phyloP scores from a whole-genome alignment of 2,888 invertebrate genomes.

The Ophion ellenae region DNA sequence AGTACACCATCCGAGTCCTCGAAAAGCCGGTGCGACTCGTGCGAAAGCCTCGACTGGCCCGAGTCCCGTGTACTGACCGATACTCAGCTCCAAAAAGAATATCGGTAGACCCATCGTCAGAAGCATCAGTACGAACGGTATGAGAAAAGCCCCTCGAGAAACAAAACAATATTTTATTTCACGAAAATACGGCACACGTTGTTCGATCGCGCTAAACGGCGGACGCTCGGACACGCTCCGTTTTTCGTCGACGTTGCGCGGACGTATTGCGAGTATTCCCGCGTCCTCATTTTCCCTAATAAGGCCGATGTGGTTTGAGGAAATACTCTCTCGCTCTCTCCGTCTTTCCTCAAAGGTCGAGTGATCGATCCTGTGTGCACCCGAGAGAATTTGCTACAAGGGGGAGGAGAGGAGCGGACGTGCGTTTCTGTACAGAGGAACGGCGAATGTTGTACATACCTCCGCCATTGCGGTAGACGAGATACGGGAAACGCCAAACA shows the following conservation, averaged over 20 bases:
- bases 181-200: too few relatives aligned
- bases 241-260: too few relatives aligned
- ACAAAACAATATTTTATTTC: too few relatives aligned
- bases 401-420: neutral
- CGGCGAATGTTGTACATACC: constrained; percentile 85
- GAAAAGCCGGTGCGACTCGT: constrained; percentile 86
- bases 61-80: constrained; percentile 91
- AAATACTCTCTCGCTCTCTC: neutral
- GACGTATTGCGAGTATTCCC: too few relatives aligned
- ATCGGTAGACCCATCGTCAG: constrained; percentile 91
- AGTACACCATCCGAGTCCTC: constrained; percentile 87
- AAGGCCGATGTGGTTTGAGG: too few relatives aligned
- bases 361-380: neutral
- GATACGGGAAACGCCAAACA: constrained; percentile 92
- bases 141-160: constrained; percentile 88
- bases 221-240: too few relatives aligned
- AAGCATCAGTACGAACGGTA: constrained; percentile 90
- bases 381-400: neutral
- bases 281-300: too few relatives aligned
- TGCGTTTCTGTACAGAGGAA: constrained; percentile 16
- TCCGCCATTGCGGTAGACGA: constrained; percentile 92
- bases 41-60: constrained; percentile 89
- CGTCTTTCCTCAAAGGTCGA: too few relatives aligned
- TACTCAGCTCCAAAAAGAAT: constrained; percentile 91
- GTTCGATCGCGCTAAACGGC: too few relatives aligned